These are phyloP conservation scores for Brachylomia viminalis DNA, from an alignment of 2,888 invertebrate genomes.

Conservation along the genomic window DNA sequence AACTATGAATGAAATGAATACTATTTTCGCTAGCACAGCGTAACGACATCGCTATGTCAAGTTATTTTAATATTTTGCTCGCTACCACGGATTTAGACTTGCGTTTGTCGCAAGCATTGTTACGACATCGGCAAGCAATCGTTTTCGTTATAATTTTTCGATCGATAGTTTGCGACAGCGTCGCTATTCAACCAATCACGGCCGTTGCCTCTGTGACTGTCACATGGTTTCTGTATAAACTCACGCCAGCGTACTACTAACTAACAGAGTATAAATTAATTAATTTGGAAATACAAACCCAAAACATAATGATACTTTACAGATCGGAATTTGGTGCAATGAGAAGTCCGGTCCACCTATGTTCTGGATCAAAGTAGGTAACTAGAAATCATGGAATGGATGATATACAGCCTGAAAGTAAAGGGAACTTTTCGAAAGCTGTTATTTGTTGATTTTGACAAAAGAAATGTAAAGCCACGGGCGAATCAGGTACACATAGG, in stretches of 20 bases:
- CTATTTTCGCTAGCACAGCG: too few species aligned
- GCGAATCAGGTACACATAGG: too few species aligned
- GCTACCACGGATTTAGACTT: too few species aligned
- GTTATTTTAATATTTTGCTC: too few species aligned
- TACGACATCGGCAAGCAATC: too few species aligned
- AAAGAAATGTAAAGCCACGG: background rate
- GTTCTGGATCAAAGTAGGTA: too few species aligned
- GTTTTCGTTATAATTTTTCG: too few species aligned
- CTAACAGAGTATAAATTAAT: slow-evolving; percentile 28
- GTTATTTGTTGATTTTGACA: background rate
- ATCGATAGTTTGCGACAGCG: too few species aligned
- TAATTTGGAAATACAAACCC: background rate
- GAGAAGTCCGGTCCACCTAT: background rate
- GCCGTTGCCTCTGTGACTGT: slow-evolving; percentile 63
- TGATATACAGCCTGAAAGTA: background rate
- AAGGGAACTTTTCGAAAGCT: background rate
- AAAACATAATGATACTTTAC: background rate
- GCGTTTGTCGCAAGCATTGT: too few species aligned
- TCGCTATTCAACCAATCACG: slow-evolving; percentile 68
- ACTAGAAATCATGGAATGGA: background rate
- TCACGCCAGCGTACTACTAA: slow-evolving; percentile 16
- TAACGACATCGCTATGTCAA: too few species aligned
- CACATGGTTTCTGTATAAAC: slow-evolving; percentile 49
- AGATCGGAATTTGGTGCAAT: background rate
- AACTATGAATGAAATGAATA: too few species aligned